These are phyloP conservation scores for Drosophila serrata DNA, from an alignment of 1,140 invertebrate genomes.

Conservation along the genomic window DNA sequence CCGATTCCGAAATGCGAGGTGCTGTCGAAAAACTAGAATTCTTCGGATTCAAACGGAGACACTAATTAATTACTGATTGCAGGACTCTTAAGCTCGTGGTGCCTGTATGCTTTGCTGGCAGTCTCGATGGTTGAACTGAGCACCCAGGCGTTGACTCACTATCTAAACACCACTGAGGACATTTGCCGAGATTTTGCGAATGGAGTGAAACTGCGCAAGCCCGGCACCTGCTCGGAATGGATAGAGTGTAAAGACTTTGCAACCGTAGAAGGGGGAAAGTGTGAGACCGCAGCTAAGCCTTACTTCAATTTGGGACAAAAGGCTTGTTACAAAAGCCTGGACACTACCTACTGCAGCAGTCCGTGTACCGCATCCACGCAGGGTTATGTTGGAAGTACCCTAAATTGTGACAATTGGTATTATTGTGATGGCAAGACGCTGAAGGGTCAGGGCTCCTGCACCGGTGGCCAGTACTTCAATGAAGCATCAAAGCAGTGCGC, in stretches of 20 bases:
- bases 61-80: slow-evolving; percentile 1
- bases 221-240: slow-evolving; percentile 53
- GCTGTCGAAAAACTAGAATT: neutral
- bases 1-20: slow-evolving; percentile 32
- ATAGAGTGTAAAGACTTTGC: slow-evolving; percentile 48
- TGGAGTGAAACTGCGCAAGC: slow-evolving; percentile 54
- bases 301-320: slow-evolving; percentile 17
- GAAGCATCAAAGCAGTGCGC: slow-evolving; percentile 26
- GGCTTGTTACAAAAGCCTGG: slow-evolving; percentile 4
- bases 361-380: slow-evolving; percentile 19
- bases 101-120: slow-evolving; percentile 26
- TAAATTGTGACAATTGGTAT: slow-evolving; percentile 63
- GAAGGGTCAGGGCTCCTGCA: slow-evolving; percentile 39
- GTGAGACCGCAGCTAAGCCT: neutral
- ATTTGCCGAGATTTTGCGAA: slow-evolving; percentile 64
- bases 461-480: slow-evolving; percentile 45
- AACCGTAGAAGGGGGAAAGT: slow-evolving; percentile 4
- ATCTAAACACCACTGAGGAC: slow-evolving; percentile 31
- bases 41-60: neutral
- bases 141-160: slow-evolving; percentile 39
- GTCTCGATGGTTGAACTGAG: slow-evolving; percentile 36
- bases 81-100: slow-evolving; percentile 9
- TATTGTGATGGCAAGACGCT: slow-evolving; percentile 42
- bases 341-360: slow-evolving; percentile 45
- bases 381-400: slow-evolving; percentile 44